Percentiles rank a stretch among this genome's conserved stretches.
phyloP scores from a whole-genome alignment of 1,140 invertebrate species.

The Drosophila athabasca region DNA sequence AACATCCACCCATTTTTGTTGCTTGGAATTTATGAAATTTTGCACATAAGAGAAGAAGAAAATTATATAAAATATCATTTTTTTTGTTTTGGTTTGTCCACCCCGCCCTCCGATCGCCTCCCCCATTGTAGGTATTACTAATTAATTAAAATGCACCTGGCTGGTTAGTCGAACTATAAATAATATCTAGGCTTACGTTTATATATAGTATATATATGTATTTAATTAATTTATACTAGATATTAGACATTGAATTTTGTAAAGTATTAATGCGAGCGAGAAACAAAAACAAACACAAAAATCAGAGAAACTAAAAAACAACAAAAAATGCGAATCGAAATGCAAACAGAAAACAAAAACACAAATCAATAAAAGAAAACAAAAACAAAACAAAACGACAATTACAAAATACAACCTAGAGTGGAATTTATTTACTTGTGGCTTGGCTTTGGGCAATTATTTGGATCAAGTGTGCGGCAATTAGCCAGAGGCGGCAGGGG shows the following conservation, averaged over 20 bases:
- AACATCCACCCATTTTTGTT: slow-evolving; percentile 42
- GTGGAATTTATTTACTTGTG: slow-evolving; percentile 59
- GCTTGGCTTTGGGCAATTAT: slow-evolving; percentile 62
- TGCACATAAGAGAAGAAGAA: slow-evolving; percentile 39
- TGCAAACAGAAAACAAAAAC: slow-evolving; percentile 46
- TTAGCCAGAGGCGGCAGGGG: slow-evolving; percentile 45
- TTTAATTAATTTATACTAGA: slow-evolving; percentile 81
- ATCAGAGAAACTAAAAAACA: slow-evolving; percentile 27
- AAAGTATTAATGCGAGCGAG: slow-evolving; percentile 73
- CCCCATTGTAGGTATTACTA: slow-evolving; percentile 69
- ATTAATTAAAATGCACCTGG: slow-evolving; percentile 55
- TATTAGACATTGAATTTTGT: slow-evolving; percentile 67
- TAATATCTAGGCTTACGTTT: slow-evolving; percentile 23
- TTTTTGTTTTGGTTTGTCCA: slow-evolving; percentile 19
- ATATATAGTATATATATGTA: slow-evolving; percentile 45
- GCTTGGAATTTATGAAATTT: slow-evolving; percentile 71
- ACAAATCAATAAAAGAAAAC: slow-evolving; percentile 72
- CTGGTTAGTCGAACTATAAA: slow-evolving; percentile 42
- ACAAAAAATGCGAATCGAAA: slow-evolving; percentile 50
- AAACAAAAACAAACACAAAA: slow-evolving; percentile 54
- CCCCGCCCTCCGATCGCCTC: slow-evolving; percentile 35
- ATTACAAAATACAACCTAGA: slow-evolving; percentile 34
- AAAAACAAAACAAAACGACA: slow-evolving; percentile 40
- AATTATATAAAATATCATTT: slow-evolving; percentile 44
- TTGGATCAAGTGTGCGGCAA: slow-evolving; percentile 65